Evolutionary conservation across 2,113 vertebrate species (phyloP), one percentile per base, ranked within the genome.

Genomic region (Tyrannus savana): DNA sequence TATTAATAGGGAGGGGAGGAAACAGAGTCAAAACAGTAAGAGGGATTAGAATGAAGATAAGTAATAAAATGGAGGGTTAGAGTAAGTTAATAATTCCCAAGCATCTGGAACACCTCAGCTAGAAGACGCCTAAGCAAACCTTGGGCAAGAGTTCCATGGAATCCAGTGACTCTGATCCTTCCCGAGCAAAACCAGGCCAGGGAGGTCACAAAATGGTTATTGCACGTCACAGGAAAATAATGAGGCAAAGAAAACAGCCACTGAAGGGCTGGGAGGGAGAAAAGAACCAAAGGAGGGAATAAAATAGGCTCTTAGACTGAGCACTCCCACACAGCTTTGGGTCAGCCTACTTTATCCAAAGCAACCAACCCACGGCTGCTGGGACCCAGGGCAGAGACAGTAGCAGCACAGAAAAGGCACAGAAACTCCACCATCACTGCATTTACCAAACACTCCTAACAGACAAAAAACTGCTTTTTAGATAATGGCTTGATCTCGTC

Each of bases 361-460:
- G 19, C 49, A 62, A n/a, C 27, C 71, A 41, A 15, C 30, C 39
- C 56, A 50, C 3, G 0, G 9, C 59, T 5, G 3, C 80, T 50
- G 58, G 1, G 2, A 10, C 33, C 3, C 12, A 52, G 64, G 41
- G 76, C 24, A 66, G 46, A 33, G 0, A 37, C 33, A 46, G 1
- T 3, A 22, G 15, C 66, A 27, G 49, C 83, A 74, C 24, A 41
- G 78, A 33, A 37, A 62, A 62, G 24, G 42, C 59, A 15, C 41
- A 71, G 42, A 77, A 95, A 87, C 39, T 35, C 72, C 64, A 44
- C 35, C 50, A n/a, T 9, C 31, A 11, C 33, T 42, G 49, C 67
- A 22, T 19, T 44, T 60, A 44, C 6, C 55, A 58, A 56, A 21
- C 47, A 37, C 10, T 49, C n/a, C 6, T 3, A 49, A 56, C 7